These are phyloP conservation scores for Ageneiosus marmoratus DNA, from an alignment of 2,113 vertebrate species.

Conservation along the genomic window DNA sequence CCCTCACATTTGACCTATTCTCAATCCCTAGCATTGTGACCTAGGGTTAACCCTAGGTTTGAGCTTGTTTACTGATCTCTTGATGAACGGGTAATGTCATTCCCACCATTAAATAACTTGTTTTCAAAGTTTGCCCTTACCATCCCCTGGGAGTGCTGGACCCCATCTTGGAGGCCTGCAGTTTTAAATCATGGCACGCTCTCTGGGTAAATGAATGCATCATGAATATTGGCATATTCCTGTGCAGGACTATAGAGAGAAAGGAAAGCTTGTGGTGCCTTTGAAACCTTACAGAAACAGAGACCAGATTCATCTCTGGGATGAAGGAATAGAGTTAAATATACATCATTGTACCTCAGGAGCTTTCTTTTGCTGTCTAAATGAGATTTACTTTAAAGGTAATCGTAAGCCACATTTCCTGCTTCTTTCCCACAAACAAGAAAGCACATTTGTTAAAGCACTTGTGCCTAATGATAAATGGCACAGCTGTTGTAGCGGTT, in stretches of 20 bases:
- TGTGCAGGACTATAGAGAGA: constrained; percentile 15
- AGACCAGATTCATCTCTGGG: background rate
- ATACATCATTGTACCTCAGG: constrained; percentile 1
- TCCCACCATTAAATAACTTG: constrained; percentile 52
- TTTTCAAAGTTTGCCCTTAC: constrained; percentile 47
- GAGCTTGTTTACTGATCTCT: constrained; percentile 37
- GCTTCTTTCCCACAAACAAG: background rate
- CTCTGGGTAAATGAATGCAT: constrained; percentile 44
- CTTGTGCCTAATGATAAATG: background rate
- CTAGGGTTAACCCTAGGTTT: constrained; percentile 44
- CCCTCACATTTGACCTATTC: constrained; percentile 44
- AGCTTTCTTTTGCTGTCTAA: constrained; percentile 5
- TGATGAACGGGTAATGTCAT: constrained; percentile 54
- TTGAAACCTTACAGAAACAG: constrained; percentile 9
- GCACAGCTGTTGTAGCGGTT: constrained; percentile 29
- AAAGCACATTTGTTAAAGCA: constrained; percentile 39
- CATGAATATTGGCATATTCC: constrained; percentile 28
- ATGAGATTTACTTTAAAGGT: constrained; percentile 22
- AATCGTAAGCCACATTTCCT: constrained; percentile 8
- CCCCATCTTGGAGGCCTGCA: constrained; percentile 26
- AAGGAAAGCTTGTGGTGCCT: constrained; percentile 4
- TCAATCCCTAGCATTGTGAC: constrained; percentile 41
- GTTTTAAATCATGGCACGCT: constrained; percentile 45
- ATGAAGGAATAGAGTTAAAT: constrained; percentile 25
- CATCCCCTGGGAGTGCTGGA: constrained; percentile 47